Percentiles rank a stretch among this genome's conserved stretches.
Evolutionary conservation across 2,797 vertebrate species (phyloP).

Genomic region (Sebastes steindachneri): DNA sequence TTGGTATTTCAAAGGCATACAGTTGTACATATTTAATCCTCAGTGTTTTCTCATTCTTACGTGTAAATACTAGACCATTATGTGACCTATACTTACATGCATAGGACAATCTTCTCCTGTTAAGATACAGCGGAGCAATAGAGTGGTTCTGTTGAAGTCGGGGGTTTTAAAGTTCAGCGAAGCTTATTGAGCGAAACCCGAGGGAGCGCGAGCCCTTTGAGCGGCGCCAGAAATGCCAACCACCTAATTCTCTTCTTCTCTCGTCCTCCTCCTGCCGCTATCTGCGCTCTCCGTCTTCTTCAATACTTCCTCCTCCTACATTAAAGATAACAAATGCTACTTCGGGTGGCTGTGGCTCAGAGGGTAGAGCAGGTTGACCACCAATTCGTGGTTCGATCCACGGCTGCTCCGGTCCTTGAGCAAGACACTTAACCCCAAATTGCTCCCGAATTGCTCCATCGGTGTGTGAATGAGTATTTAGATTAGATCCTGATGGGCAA

Average conservation of each 20-base stretch:
- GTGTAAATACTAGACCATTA: conserved; percentile 48
- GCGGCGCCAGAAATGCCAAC: conserved; percentile 67
- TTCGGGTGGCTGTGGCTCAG: too few species aligned
- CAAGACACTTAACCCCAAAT: too few species aligned
- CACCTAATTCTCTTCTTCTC: conserved; percentile 63
- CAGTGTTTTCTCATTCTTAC: conserved; percentile 24
- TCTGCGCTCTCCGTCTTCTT: conserved; percentile 18
- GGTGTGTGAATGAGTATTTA: too few species aligned
- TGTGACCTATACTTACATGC: conserved; percentile 45
- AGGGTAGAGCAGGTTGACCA: too few species aligned
- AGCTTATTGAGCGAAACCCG: conserved; percentile 76
- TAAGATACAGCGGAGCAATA: conserved; percentile 35
- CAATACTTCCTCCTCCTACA: not conserved
- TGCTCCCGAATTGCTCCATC: too few species aligned
- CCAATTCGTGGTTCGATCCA: too few species aligned
- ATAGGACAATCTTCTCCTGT: conserved; percentile 28
- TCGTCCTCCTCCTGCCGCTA: conserved; percentile 27
- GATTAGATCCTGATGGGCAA: too few species aligned
- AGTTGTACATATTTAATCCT: conserved; percentile 9
- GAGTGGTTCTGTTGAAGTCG: conserved; percentile 60
- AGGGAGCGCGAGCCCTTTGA: conserved; percentile 74
- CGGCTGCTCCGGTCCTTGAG: too few species aligned
- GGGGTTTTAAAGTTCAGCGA: conserved; percentile 72
- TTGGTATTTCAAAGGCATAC: conserved; percentile 12
- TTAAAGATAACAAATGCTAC: not conserved